Conservation (phyloP, 2,797 vertebrate genomes). For the Stomatorhinus walkeri region DNA sequence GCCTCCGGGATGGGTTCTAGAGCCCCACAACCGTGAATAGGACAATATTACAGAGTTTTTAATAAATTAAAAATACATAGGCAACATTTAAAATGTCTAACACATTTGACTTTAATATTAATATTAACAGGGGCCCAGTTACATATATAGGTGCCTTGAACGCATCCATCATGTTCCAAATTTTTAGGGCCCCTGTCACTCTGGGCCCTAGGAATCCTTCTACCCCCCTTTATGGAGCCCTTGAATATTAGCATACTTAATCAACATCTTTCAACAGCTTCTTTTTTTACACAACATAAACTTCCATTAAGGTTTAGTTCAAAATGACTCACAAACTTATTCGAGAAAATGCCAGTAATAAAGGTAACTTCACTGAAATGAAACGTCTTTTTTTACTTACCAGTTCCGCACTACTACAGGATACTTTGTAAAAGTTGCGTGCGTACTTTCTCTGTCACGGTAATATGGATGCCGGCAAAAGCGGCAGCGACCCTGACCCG, state of each 20-base stretch:
- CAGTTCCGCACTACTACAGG: background rate
- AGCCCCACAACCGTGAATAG: background rate
- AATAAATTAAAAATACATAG: background rate
- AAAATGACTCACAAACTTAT: background rate
- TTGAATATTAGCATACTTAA: background rate
- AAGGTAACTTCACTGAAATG: background rate
- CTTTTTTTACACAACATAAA: background rate
- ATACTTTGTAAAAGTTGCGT: background rate
- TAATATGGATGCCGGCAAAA: background rate
- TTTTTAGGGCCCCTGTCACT: background rate
- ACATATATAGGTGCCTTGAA: background rate
- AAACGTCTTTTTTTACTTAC: background rate
- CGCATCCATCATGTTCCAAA: background rate
- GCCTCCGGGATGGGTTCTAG: background rate
- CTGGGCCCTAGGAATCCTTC: background rate
- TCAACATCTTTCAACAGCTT: background rate
- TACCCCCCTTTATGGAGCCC: background rate
- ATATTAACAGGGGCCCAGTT: background rate
- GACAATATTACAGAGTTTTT: background rate
- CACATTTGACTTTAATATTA: background rate
- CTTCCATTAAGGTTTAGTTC: background rate
- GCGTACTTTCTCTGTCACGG: background rate
- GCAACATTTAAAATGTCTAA: background rate
- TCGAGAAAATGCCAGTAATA: background rate
- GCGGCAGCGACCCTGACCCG: background rate